These are phyloP conservation scores for Orthosia gracilis DNA, from an alignment of 2,888 invertebrate species.

Conservation along the genomic window DNA sequence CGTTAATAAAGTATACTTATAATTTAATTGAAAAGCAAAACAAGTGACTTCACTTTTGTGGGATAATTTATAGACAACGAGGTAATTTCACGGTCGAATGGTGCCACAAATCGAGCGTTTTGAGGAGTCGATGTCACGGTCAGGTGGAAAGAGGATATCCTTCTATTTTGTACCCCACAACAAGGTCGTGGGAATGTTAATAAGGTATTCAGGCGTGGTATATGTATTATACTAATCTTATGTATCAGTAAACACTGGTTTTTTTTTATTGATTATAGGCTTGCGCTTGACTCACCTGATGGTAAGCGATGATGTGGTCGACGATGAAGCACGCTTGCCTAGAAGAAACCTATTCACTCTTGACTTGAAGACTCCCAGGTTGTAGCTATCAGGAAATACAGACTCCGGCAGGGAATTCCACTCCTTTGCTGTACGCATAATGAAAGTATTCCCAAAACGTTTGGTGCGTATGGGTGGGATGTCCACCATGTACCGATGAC, in stretches of 20 bases:
- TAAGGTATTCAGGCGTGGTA: conserved; percentile 51
- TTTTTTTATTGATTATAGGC: too few relatives aligned
- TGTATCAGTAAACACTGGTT: background rate
- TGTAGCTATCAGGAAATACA: too few relatives aligned
- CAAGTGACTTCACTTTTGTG: conserved; percentile 49
- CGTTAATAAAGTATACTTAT: conserved; percentile 11
- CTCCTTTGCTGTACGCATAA: too few relatives aligned
- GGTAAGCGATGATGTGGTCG: too few relatives aligned
- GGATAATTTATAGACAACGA: conserved; percentile 74
- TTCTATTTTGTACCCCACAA: conserved; percentile 58
- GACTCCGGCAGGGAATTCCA: too few relatives aligned
- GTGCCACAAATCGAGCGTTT: conserved; percentile 75
- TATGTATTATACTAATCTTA: conserved; percentile 11
- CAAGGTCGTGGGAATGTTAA: conserved; percentile 73
- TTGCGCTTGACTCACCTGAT: too few relatives aligned
- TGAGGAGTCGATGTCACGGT: conserved; percentile 61
- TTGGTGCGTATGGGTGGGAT: too few relatives aligned
- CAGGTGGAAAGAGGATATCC: conserved; percentile 73
- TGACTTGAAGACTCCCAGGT: too few relatives aligned
- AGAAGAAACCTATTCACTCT: too few relatives aligned
- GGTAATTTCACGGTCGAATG: conserved; percentile 80
- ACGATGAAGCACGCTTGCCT: too few relatives aligned
- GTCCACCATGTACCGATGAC: too few relatives aligned
- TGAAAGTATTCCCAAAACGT: too few relatives aligned
- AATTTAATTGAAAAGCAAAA: conserved; percentile 34